Percentiles rank a stretch among this genome's conserved stretches.
Conservation (phyloP, 2,888 invertebrate genomes). For the Silvanus unidentatus region DNA sequence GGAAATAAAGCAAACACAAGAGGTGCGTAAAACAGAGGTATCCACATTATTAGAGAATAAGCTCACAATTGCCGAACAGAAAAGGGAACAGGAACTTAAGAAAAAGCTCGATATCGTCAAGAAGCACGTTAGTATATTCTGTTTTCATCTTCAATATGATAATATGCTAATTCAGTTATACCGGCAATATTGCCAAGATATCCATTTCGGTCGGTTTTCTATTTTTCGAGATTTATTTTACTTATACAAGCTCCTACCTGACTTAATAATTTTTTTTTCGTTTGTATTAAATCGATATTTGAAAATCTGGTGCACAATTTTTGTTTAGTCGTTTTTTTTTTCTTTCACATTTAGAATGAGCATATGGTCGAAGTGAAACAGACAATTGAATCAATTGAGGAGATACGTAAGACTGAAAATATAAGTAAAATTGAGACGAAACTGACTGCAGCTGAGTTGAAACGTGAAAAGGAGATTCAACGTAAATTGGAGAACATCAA, state of each 20-base stretch:
- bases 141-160: neutral
- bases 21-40: conserved; percentile 33
- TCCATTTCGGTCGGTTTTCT: too few relatives aligned
- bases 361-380: conserved; percentile 40
- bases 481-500: conserved; percentile 79
- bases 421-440: conserved; percentile 58
- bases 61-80: conserved; percentile 74
- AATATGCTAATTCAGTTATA: too few relatives aligned
- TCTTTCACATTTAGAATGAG: conserved; percentile 31
- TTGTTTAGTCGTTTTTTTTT: too few relatives aligned
- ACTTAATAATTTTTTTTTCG: too few relatives aligned
- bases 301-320: too few relatives aligned
- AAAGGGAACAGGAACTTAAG: conserved; percentile 79
- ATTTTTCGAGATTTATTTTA: too few relatives aligned
- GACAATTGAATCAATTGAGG: conserved; percentile 30
- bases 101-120: conserved; percentile 79
- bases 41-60: conserved; percentile 57
- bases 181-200: too few relatives aligned
- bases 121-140: conserved; percentile 65
- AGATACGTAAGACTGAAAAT: conserved; percentile 43
- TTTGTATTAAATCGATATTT: too few relatives aligned
- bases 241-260: too few relatives aligned
- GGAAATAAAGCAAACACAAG: conserved; percentile 51
- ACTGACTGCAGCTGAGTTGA: conserved; percentile 73
- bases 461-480: conserved; percentile 78